Evolutionary conservation across 2,797 vertebrate genomes (phyloP), one percentile per base, ranked within the genome.

Genomic region (Catharus ustulatus): DNA sequence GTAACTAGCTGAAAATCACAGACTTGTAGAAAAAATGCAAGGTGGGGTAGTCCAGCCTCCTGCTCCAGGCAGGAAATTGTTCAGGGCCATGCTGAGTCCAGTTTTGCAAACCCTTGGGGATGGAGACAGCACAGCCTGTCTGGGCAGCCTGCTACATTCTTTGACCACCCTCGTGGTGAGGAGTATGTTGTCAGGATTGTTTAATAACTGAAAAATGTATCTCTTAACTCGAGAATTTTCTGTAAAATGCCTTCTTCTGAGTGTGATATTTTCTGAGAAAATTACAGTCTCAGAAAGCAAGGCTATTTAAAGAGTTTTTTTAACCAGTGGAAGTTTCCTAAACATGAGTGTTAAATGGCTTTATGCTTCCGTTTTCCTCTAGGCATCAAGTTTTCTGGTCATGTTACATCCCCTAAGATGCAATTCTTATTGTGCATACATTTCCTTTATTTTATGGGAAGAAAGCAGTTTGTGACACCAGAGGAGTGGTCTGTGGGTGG

Each of bases 171-270:
- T 92, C 1, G 1, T 58, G 78, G 77, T 14, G 46, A 94, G 38
- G 51, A 92, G 43, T 48, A 36, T 34, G 29, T 82, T 87, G 62
- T 90, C 43, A 69, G 77, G 43, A 72, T 75, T 91, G 66, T 81
- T 96, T 89, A 93, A 94, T 93, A 64, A 59, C 57, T 55, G 54
- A 78, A 92, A 85, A 94, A 94, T 81, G 32, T 40, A 61, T 74
- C 90, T 85, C 64, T 75, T 29, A 85, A 48, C 51, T 58, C 20
- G 75, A 77, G 42, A 78, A 32, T 7, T 78, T 48, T 66, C 55
- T 75, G 55, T 26, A 27, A 86, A 89, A 80, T 75, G 14, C 10
- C 6, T 80, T 84, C 54, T 78, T 84, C 40, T 2, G 11, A 20
- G 42, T 63, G 45, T 3, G 8, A 40, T 32, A 59, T 87, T 89